Conservation (phyloP, 1,140 invertebrate genomes). For the Aleiodes sp. region DNA sequence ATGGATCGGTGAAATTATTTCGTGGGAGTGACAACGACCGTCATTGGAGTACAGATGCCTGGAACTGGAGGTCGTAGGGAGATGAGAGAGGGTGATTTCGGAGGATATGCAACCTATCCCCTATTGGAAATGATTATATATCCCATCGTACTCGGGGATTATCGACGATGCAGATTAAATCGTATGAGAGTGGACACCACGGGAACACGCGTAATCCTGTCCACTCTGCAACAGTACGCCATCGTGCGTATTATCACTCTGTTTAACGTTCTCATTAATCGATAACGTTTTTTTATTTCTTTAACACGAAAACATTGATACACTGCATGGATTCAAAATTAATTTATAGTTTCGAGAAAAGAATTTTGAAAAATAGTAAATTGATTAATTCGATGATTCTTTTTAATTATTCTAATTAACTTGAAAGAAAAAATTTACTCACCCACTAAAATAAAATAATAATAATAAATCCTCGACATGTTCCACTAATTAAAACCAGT, state of each 20-base stretch:
- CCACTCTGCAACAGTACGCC: not conserved
- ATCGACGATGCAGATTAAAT: constrained; percentile 39
- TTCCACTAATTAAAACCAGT: not conserved
- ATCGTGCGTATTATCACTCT: constrained; percentile 4
- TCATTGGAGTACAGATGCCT: constrained; percentile 11
- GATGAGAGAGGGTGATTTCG: not conserved
- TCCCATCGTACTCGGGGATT: constrained; percentile 30
- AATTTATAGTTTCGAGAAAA: too few relatives aligned
- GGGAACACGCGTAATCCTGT: constrained; percentile 31
- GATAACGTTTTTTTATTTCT: not conserved
- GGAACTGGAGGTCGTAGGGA: not conserved
- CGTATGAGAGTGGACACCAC: constrained; percentile 24
- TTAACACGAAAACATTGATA: not conserved
- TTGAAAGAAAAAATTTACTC: not conserved
- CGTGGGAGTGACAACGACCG: not conserved
- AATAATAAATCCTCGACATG: constrained; percentile 9
- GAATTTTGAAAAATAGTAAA: too few relatives aligned
- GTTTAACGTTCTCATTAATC: constrained; percentile 4
- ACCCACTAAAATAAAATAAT: not conserved
- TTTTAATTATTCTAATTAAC: too few relatives aligned
- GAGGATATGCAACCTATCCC: constrained; percentile 25
- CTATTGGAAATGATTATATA: constrained; percentile 38
- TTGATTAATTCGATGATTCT: too few relatives aligned
- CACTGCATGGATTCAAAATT: not conserved
- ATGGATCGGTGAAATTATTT: not conserved